phyloP scores from a whole-genome alignment of 1,140 invertebrate genomes.

The Hylyphantes graminicola region DNA sequence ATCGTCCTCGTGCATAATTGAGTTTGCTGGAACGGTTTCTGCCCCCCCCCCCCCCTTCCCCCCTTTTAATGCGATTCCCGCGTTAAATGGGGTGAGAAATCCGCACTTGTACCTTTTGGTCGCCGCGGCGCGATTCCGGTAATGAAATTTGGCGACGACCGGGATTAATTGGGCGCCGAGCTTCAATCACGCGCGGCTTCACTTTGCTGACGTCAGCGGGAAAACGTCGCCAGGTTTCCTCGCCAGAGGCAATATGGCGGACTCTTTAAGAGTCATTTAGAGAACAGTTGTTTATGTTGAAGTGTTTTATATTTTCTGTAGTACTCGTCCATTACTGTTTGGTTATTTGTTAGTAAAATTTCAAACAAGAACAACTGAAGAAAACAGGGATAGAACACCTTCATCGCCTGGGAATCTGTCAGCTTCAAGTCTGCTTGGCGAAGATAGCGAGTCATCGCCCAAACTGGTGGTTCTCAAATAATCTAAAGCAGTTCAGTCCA shows the following conservation, averaged over 20 bases:
- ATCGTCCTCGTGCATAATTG: constrained; percentile 52
- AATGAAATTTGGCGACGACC: constrained; percentile 55
- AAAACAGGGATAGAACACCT: too few species aligned
- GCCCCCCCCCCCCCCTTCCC: background rate
- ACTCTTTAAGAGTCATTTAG: background rate
- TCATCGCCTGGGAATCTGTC: too few species aligned
- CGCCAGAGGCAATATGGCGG: constrained; percentile 12
- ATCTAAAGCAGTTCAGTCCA: too few species aligned
- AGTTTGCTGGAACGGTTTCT: constrained; percentile 48
- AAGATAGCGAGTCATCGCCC: too few species aligned
- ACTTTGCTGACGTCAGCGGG: constrained; percentile 30
- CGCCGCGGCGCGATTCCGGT: constrained; percentile 3
- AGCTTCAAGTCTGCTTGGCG: too few species aligned
- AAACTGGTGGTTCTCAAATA: too few species aligned
- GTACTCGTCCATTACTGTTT: too few species aligned
- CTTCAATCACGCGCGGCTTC: constrained; percentile 45
- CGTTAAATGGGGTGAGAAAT: constrained; percentile 44
- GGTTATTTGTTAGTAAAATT: too few species aligned
- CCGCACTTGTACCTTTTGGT: constrained; percentile 7
- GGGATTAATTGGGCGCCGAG: constrained; percentile 49
- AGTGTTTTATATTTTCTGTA: too few species aligned
- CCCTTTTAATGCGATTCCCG: background rate
- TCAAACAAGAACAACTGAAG: too few species aligned
- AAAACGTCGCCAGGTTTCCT: constrained; percentile 34
- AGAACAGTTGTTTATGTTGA: too few species aligned